Conservation (phyloP, 1,140 invertebrate species). For the Oncopeltus fasciatus region DNA sequence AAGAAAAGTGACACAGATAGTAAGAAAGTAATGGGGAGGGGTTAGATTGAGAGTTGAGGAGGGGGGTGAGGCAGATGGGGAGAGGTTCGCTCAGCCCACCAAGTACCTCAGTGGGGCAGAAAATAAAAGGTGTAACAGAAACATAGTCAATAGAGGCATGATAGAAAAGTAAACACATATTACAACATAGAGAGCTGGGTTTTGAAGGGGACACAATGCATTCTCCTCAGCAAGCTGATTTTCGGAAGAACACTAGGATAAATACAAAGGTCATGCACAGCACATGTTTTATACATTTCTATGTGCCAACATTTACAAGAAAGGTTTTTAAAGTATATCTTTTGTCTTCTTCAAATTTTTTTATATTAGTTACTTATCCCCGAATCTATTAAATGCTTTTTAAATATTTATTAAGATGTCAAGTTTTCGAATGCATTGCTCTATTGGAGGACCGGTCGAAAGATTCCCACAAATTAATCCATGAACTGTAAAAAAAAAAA, state of each 20-base stretch:
- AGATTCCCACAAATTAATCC: neutral
- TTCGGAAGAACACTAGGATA: slow-evolving; percentile 7
- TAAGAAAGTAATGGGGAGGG: neutral
- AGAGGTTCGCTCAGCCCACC: too few relatives aligned
- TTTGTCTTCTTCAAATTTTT: neutral
- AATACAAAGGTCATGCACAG: slow-evolving; percentile 7
- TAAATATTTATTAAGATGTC: neutral
- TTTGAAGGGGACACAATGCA: slow-evolving; percentile 4
- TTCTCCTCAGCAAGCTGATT: slow-evolving; percentile 3
- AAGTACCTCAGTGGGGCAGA: neutral
- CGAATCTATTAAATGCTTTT: neutral
- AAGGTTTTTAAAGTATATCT: neutral
- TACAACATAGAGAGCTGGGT: slow-evolving; percentile 7
- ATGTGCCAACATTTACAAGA: slow-evolving; percentile 4
- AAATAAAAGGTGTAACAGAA: neutral
- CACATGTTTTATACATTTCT: slow-evolving; percentile 7
- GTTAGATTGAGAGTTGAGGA: neutral
- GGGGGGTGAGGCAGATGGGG: neutral
- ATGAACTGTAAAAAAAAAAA: neutral
- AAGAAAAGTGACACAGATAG: slow-evolving; percentile 3
- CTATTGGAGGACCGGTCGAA: neutral
- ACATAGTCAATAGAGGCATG: neutral
- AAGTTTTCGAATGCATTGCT: slow-evolving; percentile 3
- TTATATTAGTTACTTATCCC: neutral
- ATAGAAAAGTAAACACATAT: slow-evolving; percentile 1